A percentile compares a stretch with the other conserved stretches of the same genome.
These are phyloP conservation scores for Petrocephalus sullivani DNA, from an alignment of 2,797 vertebrate genomes.

Conservation along the genomic window DNA sequence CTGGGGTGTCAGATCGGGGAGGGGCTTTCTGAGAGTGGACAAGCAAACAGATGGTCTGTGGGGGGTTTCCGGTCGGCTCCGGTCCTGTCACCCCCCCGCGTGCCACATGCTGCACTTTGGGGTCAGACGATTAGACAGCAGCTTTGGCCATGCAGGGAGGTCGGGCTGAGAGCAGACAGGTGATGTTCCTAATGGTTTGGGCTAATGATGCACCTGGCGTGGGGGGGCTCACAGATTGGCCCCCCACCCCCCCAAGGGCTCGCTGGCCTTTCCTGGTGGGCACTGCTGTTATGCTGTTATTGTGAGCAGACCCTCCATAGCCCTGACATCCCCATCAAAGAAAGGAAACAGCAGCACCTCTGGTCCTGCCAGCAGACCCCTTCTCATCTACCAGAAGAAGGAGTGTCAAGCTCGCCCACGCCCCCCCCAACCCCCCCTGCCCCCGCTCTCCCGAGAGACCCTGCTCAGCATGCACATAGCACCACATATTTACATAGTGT, in stretches of 20 bases:
- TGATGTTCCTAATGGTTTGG: background rate
- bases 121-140: too few relatives aligned
- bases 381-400: slow-evolving; percentile 24
- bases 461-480: slow-evolving; percentile 23
- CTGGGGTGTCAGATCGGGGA: background rate
- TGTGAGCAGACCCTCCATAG: background rate
- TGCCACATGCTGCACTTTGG: background rate
- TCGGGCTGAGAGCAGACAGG: background rate
- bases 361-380: background rate
- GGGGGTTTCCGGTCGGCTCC: background rate
- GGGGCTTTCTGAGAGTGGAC: background rate
- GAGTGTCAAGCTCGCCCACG: slow-evolving; percentile 24
- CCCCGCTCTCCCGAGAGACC: background rate
- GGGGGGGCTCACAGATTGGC: background rate
- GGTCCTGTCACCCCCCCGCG: background rate
- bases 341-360: background rate
- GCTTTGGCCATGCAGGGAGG: background rate
- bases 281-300: background rate
- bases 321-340: background rate
- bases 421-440: background rate
- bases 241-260: background rate
- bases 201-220: background rate
- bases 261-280: background rate
- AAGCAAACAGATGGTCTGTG: background rate
- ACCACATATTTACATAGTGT: slow-evolving; percentile 48